A percentile compares a stretch with the other conserved stretches of the same genome.
Conservation (phyloP, 64 coral and sea anemone genomes). For the Trachythela sp. region DNA sequence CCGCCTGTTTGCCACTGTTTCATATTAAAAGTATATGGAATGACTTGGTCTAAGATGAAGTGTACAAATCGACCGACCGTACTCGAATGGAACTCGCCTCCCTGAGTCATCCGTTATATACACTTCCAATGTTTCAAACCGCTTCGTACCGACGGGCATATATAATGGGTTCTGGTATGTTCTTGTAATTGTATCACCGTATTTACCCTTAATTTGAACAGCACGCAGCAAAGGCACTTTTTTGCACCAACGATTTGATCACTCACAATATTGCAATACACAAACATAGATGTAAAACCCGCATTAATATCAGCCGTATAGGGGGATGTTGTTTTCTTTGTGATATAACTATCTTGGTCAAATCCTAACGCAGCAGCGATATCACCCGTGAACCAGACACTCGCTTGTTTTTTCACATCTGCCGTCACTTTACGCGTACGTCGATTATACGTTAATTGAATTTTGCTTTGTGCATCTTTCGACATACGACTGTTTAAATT, state of each 20-base stretch:
- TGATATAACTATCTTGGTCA: background rate
- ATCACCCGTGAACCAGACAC: too few relatives aligned
- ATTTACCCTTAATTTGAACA: background rate
- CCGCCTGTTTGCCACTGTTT: background rate
- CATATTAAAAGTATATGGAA: constrained; percentile 4
- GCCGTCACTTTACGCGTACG: too few relatives aligned
- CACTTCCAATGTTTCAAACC: background rate
- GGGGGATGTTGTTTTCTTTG: background rate
- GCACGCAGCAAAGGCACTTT: background rate
- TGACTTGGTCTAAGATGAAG: background rate
- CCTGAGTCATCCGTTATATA: background rate
- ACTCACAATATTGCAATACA: background rate
- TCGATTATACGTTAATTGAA: background rate
- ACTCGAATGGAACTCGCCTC: background rate
- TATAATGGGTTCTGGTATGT: background rate
- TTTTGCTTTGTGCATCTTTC: background rate
- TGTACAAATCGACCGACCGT: background rate
- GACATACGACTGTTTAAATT: background rate
- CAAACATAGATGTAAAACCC: background rate
- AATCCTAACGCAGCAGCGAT: background rate
- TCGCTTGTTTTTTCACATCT: too few relatives aligned
- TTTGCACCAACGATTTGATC: constrained; percentile 12
- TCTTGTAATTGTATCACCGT: background rate
- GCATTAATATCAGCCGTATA: background rate
- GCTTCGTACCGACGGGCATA: background rate